Evolutionary conservation across 2,888 invertebrate genomes (phyloP), one percentile per base, ranked within the genome.

Genomic region (Coremacera marginata): DNA sequence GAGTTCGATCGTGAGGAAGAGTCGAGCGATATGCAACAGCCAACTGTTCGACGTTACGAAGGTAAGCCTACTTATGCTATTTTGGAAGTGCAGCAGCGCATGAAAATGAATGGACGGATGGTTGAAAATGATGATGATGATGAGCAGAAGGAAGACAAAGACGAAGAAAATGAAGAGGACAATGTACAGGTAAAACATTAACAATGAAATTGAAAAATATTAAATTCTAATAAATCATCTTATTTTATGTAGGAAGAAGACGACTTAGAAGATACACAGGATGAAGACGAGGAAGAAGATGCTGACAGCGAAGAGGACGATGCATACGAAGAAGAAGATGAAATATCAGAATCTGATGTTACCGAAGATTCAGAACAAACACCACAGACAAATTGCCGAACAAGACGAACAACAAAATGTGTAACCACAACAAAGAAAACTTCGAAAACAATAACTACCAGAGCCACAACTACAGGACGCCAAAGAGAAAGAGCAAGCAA

Each of bases 31-130:
- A 77, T 84, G 34, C 83, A 85, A 62, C 85, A 85, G 19, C 86
- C 85, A 65, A 80, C 83, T 34, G 85, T 85, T 5, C 84, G 85
- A 27, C 84, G 87, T 0, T 90, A 88, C 75, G 84, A 85, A 49
- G 90, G 90, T 8, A 87, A 84, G 72, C 89, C 90, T 5, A 90
- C 90, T 5, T 89, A 89, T 83, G 89, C 89, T 77, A 90, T 90
- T 79, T 62, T 88, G 49, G 85, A 86, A 55, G 84, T 89, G 73
- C 87, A 89, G 81, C 86, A 86, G 70, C 82, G 84, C 76, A 83
- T 89, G 72, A 86, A 85, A 74, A 84, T 85, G 51, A 88, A 86
- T 79, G 88, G 89, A 7, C 83, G 88, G 34, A 79, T 83, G 44
- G 79, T 83, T 2, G 85, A 83, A 19, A 70, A 76, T 7, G 80